phyloP scores from a whole-genome alignment of 2,113 vertebrate species.

The Grammomys surdaster region DNA sequence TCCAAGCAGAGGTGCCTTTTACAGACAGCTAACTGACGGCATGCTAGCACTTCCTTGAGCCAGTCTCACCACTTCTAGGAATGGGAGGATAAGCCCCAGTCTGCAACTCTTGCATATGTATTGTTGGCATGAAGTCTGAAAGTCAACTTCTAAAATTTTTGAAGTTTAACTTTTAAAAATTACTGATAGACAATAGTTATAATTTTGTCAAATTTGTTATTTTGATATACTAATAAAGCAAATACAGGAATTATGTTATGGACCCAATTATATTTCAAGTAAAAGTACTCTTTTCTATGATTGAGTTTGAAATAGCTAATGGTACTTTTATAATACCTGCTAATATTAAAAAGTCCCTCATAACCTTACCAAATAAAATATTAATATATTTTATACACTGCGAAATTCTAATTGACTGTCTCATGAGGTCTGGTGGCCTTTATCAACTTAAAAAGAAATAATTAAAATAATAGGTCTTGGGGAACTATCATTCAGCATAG shows the following conservation, averaged over 20 bases:
- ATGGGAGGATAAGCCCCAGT: neutral
- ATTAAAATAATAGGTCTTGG: neutral
- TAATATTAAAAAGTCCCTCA: neutral
- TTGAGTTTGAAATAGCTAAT: neutral
- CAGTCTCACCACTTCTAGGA: neutral
- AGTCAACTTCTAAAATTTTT: neutral
- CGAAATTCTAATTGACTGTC: slow-evolving; percentile 40
- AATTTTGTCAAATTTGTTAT: neutral
- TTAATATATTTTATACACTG: neutral
- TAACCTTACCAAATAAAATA: neutral
- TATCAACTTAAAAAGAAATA: slow-evolving; percentile 12
- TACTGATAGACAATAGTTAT: neutral
- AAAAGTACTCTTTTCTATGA: neutral
- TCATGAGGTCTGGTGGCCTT: neutral
- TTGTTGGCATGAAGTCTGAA: neutral
- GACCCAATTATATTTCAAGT: neutral
- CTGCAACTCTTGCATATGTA: neutral
- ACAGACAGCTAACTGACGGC: neutral
- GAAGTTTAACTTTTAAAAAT: neutral
- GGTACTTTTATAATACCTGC: neutral
- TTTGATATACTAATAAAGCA: neutral
- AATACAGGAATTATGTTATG: neutral
- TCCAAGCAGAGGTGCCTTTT: neutral
- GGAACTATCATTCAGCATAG: neutral
- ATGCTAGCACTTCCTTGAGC: neutral